Conservation (phyloP, 1,140 invertebrate genomes). For the Pseudomyrmex sp. region DNA sequence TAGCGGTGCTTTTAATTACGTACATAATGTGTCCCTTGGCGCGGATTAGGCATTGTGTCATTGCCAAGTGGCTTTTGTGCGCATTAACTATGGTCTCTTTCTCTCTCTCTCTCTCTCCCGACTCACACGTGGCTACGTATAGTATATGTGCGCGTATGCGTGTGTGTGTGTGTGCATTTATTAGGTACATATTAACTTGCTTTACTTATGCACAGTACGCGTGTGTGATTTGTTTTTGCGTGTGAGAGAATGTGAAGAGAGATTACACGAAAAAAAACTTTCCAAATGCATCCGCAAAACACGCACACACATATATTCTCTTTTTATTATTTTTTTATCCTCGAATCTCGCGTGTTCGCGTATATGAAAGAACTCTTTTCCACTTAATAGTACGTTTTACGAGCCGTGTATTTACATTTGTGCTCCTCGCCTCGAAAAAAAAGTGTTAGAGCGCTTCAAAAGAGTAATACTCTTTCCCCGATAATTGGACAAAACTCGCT, state of each 20-base stretch:
- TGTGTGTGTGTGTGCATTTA: conserved; percentile 1
- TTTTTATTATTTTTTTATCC: conserved; percentile 11
- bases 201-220: conserved; percentile 31
- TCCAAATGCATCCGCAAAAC: not conserved
- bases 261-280: no score
- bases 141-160: not conserved
- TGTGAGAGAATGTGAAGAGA: not conserved
- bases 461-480: conserved; percentile 23
- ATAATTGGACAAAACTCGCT: conserved; percentile 37
- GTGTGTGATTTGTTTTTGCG: not conserved
- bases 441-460: conserved; percentile 19
- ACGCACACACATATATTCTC: not conserved
- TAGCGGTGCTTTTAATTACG: conserved; percentile 54
- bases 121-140: conserved; percentile 21
- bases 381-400: conserved; percentile 7
- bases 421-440: not conserved
- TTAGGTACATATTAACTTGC: conserved; percentile 37
- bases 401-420: conserved; percentile 2
- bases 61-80: conserved; percentile 31
- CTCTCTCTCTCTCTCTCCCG: not conserved
- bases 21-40: conserved; percentile 14
- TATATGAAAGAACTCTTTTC: not conserved
- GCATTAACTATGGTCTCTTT: conserved; percentile 26
- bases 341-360: not conserved
- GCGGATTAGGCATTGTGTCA: conserved; percentile 43